A percentile compares a stretch with the other conserved stretches of the same genome.
Conservation (phyloP, 2,797 vertebrate species). For the Hephaestus fuliginosus region DNA sequence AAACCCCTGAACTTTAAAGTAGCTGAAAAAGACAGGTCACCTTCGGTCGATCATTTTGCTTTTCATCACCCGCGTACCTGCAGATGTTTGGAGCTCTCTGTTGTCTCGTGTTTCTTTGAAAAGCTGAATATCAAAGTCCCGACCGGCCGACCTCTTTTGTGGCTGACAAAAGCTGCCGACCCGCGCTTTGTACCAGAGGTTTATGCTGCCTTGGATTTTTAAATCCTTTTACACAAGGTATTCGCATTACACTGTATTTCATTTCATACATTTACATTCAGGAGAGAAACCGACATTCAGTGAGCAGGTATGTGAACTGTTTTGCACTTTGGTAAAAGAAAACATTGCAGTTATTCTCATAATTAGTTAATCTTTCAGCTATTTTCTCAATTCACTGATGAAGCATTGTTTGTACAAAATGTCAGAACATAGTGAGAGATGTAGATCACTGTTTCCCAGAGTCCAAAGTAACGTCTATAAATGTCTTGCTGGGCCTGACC, state of each 20-base stretch:
- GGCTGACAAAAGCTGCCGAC: not conserved
- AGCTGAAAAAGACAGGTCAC: not conserved
- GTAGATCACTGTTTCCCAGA: too few species aligned
- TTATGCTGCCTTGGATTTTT: not conserved
- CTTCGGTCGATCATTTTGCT: not conserved
- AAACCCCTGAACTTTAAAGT: not conserved
- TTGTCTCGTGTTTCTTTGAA: constrained; percentile 7
- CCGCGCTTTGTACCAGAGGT: constrained; percentile 3
- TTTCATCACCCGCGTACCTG: not conserved
- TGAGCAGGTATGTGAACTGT: not conserved
- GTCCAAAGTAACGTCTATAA: too few species aligned
- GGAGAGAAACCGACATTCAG: not conserved
- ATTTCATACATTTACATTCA: not conserved
- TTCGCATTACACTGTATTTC: not conserved
- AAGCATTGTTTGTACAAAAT: too few species aligned
- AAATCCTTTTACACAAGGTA: not conserved
- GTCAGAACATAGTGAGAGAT: too few species aligned
- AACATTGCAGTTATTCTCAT: not conserved
- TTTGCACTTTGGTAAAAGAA: not conserved
- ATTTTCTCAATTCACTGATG: not conserved
- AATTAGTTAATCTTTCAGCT: not conserved
- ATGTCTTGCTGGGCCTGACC: too few species aligned
- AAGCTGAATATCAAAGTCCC: constrained; percentile 25
- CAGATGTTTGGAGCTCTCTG: constrained; percentile 2
- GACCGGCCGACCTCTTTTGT: not conserved